Evolutionary conservation across 2,113 vertebrate species (phyloP).

Genomic region (Thunnus maccoyii): DNA sequence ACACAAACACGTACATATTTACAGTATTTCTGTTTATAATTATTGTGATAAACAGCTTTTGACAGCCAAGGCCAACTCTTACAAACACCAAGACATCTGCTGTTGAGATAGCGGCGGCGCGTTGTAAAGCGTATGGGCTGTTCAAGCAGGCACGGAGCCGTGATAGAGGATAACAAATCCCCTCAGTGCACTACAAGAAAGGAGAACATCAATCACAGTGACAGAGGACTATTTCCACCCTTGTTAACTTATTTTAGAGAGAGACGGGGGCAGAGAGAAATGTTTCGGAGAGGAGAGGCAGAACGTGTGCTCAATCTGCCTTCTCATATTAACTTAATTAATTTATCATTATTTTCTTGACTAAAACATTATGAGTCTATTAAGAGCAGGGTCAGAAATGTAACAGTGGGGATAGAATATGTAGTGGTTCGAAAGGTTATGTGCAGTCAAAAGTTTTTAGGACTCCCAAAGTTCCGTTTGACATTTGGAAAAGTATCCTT

Average conservation of each 20-base stretch:
- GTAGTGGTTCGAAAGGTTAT: slow-evolving; percentile 13
- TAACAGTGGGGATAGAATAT: not conserved
- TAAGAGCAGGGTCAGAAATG: not conserved
- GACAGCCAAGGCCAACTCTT: slow-evolving; percentile 61
- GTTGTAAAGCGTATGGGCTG: slow-evolving; percentile 39
- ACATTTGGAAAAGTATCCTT: slow-evolving; percentile 45
- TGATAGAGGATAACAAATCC: slow-evolving; percentile 69
- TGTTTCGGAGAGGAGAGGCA: slow-evolving; percentile 25
- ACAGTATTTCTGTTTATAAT: slow-evolving; percentile 40
- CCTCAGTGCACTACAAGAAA: slow-evolving; percentile 49
- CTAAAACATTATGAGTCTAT: slow-evolving; percentile 8
- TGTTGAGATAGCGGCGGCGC: slow-evolving; percentile 57
- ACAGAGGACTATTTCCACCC: slow-evolving; percentile 61
- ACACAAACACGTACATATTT: slow-evolving; percentile 15
- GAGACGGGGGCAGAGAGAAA: slow-evolving; percentile 41
- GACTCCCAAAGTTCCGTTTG: slow-evolving; percentile 26
- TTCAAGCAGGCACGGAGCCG: slow-evolving; percentile 40
- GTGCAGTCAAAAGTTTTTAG: not conserved
- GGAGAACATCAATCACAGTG: slow-evolving; percentile 70
- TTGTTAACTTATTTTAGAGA: slow-evolving; percentile 70
- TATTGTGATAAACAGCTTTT: slow-evolving; percentile 65
- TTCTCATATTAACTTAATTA: slow-evolving; percentile 18
- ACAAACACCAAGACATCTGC: slow-evolving; percentile 64
- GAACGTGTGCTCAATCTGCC: slow-evolving; percentile 41
- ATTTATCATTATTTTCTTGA: slow-evolving; percentile 36